A percentile compares a stretch with the other conserved stretches of the same genome.
Evolutionary conservation across 2,113 vertebrate genomes (phyloP).

Genomic region (Phyllopteryx taeniolatus): DNA sequence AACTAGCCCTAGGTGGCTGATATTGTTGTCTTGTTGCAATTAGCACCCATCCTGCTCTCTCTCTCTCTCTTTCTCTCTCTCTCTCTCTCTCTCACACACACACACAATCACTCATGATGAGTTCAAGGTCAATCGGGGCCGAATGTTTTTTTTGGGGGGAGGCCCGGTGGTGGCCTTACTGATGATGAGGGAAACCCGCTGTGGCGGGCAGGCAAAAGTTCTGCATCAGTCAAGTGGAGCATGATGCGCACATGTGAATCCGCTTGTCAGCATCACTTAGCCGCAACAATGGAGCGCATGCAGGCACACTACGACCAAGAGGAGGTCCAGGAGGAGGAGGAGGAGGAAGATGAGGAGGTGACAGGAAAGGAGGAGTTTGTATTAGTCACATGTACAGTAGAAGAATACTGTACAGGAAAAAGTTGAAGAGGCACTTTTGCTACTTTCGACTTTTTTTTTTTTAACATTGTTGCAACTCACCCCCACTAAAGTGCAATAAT

Average conservation of each 20-base stretch:
- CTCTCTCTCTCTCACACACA: background rate
- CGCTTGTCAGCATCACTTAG: constrained; percentile 71
- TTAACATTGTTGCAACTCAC: too few relatives aligned
- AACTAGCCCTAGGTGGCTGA: constrained; percentile 62
- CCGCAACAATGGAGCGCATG: constrained; percentile 47
- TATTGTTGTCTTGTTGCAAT: constrained; percentile 79
- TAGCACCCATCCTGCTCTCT: constrained; percentile 40
- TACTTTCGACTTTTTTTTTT: background rate
- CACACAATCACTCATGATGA: constrained; percentile 30
- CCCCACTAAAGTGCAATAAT: too few relatives aligned
- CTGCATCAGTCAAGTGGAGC: constrained; percentile 57
- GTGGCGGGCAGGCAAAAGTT: constrained; percentile 40
- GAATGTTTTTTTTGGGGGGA: background rate
- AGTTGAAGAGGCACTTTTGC: background rate
- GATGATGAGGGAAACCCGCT: constrained; percentile 34
- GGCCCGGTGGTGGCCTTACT: constrained; percentile 31
- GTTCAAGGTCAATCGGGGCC: constrained; percentile 46
- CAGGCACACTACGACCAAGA: constrained; percentile 7
- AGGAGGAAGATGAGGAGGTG: background rate
- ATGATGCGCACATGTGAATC: constrained; percentile 61
- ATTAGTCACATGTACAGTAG: background rate
- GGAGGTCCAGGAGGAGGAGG: constrained; percentile 1
- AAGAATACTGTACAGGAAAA: background rate
- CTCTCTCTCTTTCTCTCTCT: too few relatives aligned
- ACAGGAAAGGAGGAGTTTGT: background rate